Evolutionary conservation across 2,888 invertebrate species (phyloP), one percentile per base, ranked within the genome.

Genomic region (Physocephala rufipes): DNA sequence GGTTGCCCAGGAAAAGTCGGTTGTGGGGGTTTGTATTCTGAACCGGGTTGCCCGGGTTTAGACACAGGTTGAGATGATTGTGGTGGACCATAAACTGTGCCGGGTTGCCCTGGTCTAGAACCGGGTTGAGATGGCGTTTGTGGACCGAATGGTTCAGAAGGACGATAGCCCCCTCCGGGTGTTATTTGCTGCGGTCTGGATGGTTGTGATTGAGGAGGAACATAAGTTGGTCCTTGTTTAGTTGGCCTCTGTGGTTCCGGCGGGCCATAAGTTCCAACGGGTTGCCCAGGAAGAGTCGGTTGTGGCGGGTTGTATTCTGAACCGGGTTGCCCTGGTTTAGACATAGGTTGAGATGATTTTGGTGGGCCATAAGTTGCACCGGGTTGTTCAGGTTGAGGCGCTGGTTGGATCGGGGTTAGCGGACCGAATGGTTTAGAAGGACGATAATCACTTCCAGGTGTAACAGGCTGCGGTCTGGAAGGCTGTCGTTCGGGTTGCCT

Each of bases 321-420:
- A n/a, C n/a, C n/a, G n/a, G 71, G n/a, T 19, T 74, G 71, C 47
- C 53, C 58, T 58, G 77, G 75, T 9, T 64, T 24, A 16, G 74
- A 68, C n/a, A n/a, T n/a, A 26, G 61, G 49, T 43, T 43, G 2
- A 16, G 64, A 67, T 66, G 72, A 62, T 15, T 72, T 66, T 7
- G 15, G 71, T n/a, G 43, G 69, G 9, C 62, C 53, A 21, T n/a
- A 51, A 19, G 61, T 28, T 21, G 45, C 19, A 58, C 26, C 49
- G 5, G 67, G 47, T 15, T 13, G 58, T 21, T 5, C 49, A n/a
- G 30, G 63, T 53, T 68, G 70, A 49, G 58, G 66, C 61, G 61
- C 58, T 3, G 16, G 16, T 19, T 51, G 19, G 5, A 21, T 19
- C 12, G 70, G 69, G 51, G 71, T 61, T 15, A 65, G 53, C 1